Conservation (phyloP, 1,140 invertebrate species). For the Papilio aristodemus region DNA sequence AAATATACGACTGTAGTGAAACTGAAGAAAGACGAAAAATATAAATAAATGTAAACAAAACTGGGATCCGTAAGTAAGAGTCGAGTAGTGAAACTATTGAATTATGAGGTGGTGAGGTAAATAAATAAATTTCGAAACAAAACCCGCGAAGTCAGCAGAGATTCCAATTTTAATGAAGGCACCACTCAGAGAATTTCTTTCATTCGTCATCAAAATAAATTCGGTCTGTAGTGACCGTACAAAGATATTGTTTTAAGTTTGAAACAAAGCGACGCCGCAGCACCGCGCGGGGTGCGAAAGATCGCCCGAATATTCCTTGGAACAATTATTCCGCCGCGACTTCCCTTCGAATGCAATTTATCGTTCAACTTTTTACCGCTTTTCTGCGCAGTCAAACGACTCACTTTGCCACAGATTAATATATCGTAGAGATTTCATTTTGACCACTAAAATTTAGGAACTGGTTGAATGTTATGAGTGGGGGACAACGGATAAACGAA, state of each 20-base stretch:
- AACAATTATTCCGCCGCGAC: conserved; percentile 57
- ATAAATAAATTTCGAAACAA: not conserved
- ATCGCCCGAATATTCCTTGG: conserved; percentile 54
- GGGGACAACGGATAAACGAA: too few relatives aligned
- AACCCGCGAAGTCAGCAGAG: not conserved
- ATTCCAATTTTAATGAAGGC: conserved; percentile 18
- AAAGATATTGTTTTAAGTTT: conserved; percentile 28
- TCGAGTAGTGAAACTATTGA: not conserved
- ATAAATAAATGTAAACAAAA: not conserved
- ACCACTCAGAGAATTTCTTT: conserved; percentile 4
- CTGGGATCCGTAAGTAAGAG: not conserved
- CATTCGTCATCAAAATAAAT: not conserved
- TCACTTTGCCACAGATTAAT: conserved; percentile 45
- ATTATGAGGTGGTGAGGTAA: not conserved
- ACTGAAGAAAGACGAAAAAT: not conserved
- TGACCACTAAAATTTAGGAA: not conserved
- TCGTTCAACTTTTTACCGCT: conserved; percentile 58
- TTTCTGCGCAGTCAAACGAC: conserved; percentile 36
- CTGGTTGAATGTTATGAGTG: too few relatives aligned
- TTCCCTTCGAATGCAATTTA: conserved; percentile 67
- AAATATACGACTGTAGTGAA: too few relatives aligned
- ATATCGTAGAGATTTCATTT: conserved; percentile 26
- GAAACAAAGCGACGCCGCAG: conserved; percentile 38
- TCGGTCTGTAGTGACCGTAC: conserved; percentile 9
- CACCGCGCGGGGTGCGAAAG: conserved; percentile 24